phyloP scores from a whole-genome alignment of 2,888 invertebrate genomes.

The Plagodis pulveraria region DNA sequence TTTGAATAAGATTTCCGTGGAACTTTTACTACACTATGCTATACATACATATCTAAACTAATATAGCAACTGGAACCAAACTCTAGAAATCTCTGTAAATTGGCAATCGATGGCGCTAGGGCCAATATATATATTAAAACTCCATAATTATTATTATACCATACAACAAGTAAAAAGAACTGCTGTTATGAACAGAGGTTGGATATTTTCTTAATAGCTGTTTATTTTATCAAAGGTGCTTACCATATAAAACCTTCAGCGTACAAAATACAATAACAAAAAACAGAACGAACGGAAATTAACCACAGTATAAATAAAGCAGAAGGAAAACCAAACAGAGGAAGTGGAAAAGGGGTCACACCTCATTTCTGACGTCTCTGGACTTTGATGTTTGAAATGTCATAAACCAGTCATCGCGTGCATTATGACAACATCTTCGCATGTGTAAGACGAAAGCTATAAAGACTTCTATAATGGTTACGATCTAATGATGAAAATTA shows the following conservation, averaged over 20 bases:
- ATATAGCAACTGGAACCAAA: too few relatives aligned
- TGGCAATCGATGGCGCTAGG: too few relatives aligned
- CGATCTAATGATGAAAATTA: conserved; percentile 20
- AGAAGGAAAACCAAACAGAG: conserved; percentile 37
- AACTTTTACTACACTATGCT: too few relatives aligned
- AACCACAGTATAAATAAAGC: conserved; percentile 26
- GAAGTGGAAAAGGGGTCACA: conserved; percentile 51
- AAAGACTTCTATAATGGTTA: conserved; percentile 22
- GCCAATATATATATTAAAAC: too few relatives aligned
- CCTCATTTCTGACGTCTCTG: conserved; percentile 55
- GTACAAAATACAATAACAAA: background rate
- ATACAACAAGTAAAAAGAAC: too few relatives aligned
- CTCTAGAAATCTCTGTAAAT: too few relatives aligned
- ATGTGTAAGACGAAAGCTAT: conserved; percentile 28
- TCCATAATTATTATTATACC: too few relatives aligned
- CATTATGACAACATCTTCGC: conserved; percentile 34
- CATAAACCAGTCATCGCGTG: conserved; percentile 55
- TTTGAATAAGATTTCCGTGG: too few relatives aligned
- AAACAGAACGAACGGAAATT: conserved; percentile 19
- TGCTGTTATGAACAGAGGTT: too few relatives aligned
- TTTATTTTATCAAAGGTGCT: too few relatives aligned
- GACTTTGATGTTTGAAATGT: conserved; percentile 54
- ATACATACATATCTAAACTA: too few relatives aligned
- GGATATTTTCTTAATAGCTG: too few relatives aligned
- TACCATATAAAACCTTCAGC: background rate